Conservation (phyloP, 1,140 invertebrate species). For the Leptopilina clavipes region DNA sequence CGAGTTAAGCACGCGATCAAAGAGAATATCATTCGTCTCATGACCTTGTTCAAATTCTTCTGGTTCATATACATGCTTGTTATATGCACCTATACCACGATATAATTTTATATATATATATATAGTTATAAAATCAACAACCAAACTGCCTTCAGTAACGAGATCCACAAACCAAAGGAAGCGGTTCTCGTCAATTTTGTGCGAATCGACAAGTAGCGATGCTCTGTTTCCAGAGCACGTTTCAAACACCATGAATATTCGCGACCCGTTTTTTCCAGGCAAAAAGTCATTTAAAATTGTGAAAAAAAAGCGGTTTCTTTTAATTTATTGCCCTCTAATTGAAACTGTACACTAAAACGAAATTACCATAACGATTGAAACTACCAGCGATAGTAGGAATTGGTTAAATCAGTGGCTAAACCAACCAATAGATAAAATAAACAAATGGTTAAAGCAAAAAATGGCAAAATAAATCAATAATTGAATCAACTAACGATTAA, state of each 20-base stretch:
- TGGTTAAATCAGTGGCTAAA: too few relatives aligned
- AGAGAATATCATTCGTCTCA: slow-evolving; percentile 11
- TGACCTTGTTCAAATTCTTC: background rate
- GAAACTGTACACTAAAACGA: background rate
- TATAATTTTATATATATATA: background rate
- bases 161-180: slow-evolving; percentile 20
- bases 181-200: slow-evolving; percentile 27
- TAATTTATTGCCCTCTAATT: background rate
- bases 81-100: background rate
- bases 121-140: slow-evolving; percentile 11
- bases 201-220: slow-evolving; percentile 27
- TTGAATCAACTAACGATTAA: too few relatives aligned
- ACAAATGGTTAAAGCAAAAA: too few relatives aligned
- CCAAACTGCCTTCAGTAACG: slow-evolving; percentile 19
- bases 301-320: background rate
- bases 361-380: too few relatives aligned
- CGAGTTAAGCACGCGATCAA: slow-evolving; percentile 26
- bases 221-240: slow-evolving; percentile 31
- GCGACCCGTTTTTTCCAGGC: slow-evolving; percentile 8
- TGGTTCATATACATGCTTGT: background rate
- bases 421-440: too few relatives aligned
- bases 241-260: slow-evolving; percentile 29
- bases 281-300: slow-evolving; percentile 1
- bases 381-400: too few relatives aligned
- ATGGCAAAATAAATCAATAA: too few relatives aligned